A percentile compares a stretch with the other conserved stretches of the same genome.
Evolutionary conservation across 2,113 vertebrate genomes (phyloP).

Genomic region (Recurvirostra avosetta): DNA sequence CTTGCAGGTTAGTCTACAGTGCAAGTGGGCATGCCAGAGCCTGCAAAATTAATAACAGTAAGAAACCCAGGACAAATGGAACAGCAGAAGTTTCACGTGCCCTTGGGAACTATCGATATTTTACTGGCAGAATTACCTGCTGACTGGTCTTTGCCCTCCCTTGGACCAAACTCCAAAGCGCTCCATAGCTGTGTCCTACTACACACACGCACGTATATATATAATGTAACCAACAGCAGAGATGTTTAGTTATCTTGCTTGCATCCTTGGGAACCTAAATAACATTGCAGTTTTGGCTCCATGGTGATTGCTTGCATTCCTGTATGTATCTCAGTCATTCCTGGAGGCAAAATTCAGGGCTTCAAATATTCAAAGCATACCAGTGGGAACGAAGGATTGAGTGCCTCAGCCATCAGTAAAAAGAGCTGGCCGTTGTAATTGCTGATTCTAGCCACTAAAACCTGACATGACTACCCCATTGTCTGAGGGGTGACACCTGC

Average conservation of each 20-base stretch:
- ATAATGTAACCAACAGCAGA: not conserved
- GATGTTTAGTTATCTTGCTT: not conserved
- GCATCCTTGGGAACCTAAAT: not conserved
- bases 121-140: not conserved
- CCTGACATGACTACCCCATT: not conserved
- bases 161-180: not conserved
- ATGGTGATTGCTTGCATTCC: not conserved
- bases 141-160: not conserved
- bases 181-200: not conserved
- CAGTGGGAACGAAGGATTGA: not conserved
- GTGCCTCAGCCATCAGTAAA: not conserved
- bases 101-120: not conserved
- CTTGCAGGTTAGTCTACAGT: not conserved
- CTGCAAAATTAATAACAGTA: not conserved
- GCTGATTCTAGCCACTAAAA: not conserved
- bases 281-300: not conserved
- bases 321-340: not conserved
- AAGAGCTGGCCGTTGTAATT: not conserved
- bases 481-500: not conserved
- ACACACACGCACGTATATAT: not conserved
- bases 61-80: not conserved
- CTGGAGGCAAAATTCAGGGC: not conserved
- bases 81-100: not conserved
- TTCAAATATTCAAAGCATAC: not conserved
- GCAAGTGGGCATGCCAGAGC: rapidly evolving